A percentile compares a stretch with the other conserved stretches of the same genome.
Evolutionary conservation across 2,888 invertebrate genomes (phyloP).

Genomic region (Gastrophysa polygoni): DNA sequence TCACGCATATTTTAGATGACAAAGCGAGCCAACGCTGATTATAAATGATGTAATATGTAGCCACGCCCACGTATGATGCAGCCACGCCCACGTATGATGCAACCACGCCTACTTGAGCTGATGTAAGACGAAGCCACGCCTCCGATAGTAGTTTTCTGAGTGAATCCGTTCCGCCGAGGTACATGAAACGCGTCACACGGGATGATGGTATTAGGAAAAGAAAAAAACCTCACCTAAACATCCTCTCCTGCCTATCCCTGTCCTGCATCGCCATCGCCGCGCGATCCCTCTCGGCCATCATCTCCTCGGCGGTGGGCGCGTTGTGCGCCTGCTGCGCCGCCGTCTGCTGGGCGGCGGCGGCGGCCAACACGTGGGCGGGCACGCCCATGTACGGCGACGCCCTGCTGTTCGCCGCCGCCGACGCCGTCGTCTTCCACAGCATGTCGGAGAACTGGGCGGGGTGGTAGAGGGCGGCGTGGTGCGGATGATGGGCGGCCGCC

Average conservation of each 20-base stretch:
- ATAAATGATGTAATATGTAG: too few species aligned
- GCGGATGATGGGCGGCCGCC: conserved; percentile 53
- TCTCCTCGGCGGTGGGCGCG: conserved; percentile 57
- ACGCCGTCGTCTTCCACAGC: conserved; percentile 66
- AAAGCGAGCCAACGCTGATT: too few species aligned
- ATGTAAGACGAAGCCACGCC: too few species aligned
- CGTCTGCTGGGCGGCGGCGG: conserved; percentile 11
- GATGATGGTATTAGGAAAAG: too few species aligned
- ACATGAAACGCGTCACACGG: too few species aligned
- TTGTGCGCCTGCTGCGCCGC: conserved; percentile 36
- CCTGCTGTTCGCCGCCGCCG: too few species aligned
- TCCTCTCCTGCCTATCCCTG: conserved; percentile 69
- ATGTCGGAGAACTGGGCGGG: conserved; percentile 60
- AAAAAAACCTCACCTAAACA: conserved; percentile 64
- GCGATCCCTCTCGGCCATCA: conserved; percentile 60
- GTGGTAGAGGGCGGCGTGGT: conserved; percentile 44
- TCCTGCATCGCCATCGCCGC: conserved; percentile 64
- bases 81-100: neutral
- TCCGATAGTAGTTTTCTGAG: too few species aligned
- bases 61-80: too few species aligned
- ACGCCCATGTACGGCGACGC: conserved; percentile 28
- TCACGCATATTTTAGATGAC: too few species aligned
- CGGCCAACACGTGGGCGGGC: conserved; percentile 33
- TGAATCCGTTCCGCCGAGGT: too few species aligned
- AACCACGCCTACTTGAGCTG: neutral